Base-by-base conservation (phyloP, 2,113 vertebrate species). In the Scomber scombrus region DNA sequence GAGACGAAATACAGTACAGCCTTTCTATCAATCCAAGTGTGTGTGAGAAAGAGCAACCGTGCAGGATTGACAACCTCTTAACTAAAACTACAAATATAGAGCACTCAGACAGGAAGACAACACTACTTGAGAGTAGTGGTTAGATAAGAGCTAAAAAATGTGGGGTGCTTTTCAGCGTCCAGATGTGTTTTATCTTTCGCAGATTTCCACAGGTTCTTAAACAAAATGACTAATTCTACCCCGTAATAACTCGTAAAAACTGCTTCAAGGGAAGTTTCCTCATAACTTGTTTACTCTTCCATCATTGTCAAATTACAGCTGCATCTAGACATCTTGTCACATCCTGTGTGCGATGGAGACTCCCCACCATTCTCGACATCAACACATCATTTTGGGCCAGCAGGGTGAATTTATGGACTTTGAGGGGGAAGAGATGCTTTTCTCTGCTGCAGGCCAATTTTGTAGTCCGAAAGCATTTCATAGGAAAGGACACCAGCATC, bases 61-160 rank as follows among this genome's bases (percentile, higher is more conserved):
- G 49, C 19, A 58, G 26, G 52, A 52, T 2, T 65, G 68, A 73
- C 67, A 61, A 54, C 26, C 49, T 16, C 62, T 61, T 66, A 23
- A 52, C 15, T 50, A 5, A 50, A 46, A 62, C 15, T 45, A 55
- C 31, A 78, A 77, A 78, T 40, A 73, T 29, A 57, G 65, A 73
- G 45, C 40, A 4, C 45, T 75, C 56, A 66, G 56, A 75, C 43
- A 66, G 18, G 55, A 63, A 62, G 65, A 3, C 23, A 71, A 21
- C 55, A 70, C 23, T 1, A 11, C 40, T 75, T 5, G 13, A 29
- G 12, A 61, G 2, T 4, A 51, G 5, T 13, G 45, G 52, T 58
- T 67, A 56, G 54, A 65, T 2, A 31, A 52, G 23, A 54, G 19
- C 40, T 16, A 60, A 13, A n/a, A 62, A 50, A 65, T 40, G 65